Base-by-base conservation (phyloP, 2,888 invertebrate species). In the Agonum fuliginosum region DNA sequence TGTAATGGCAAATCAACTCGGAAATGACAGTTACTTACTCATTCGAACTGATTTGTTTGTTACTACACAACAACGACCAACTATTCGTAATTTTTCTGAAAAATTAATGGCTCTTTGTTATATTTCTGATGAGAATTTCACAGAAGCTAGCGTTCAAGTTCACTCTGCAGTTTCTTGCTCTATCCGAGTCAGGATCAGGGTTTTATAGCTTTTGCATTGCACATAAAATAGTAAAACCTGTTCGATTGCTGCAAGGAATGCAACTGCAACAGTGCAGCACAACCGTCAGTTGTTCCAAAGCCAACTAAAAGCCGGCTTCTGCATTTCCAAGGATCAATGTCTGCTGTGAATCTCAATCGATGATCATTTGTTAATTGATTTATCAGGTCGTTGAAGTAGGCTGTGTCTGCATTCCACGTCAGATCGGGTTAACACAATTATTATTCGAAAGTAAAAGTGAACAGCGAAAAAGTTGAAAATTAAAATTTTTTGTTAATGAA, bases 181-280 rank as follows among this genome's bases (percentile, higher is more conserved):
- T 17, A 27, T 62, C 10, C 24, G 3, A 24, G 30, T 14, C 58
- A 62, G 17, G 27, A 62, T 62, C 17, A 62, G 30, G 58, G 30
- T 62, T 17, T 54, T 67, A 67, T 41, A 41, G 20, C 51, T 34
- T n/a, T n/a, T 65, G 65, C 74, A 74, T 43, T 62, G 73, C 73
- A 74, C 74, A 74, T 74, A 74, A 74, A 74, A 74, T 74, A 74
- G 74, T 58, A 65, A 74, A 74, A 74, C 74, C 74, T 62, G 74
- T 74, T 65, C 65, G 62, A 74, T 74, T 65, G 74, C 74, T 74
- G 10, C 46, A 27, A 43, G 74, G 46, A 58, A 62, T 67, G 22
- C 41, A 67, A 34, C 67, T 67, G 37, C 37, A 24, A 30, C 14
- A 30, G 30, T 30, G 30, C 30, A 30, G 6, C 30, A 30, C 58